Base-by-base conservation (phyloP, 2,113 vertebrate genomes). In the Loxodonta africana region DNA sequence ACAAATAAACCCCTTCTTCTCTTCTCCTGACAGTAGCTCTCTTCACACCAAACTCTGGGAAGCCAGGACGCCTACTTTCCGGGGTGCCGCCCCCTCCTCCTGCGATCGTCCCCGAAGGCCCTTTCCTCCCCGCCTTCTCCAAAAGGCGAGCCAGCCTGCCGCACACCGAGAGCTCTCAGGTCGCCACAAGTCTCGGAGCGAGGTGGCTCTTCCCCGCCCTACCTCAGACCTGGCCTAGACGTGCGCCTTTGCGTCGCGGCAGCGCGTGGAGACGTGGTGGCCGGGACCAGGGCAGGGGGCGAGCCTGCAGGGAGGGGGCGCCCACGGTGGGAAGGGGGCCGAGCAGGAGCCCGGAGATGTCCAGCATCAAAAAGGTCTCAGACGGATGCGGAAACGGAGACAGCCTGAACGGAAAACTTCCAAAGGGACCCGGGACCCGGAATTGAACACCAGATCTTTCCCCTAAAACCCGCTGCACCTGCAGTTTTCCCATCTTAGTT, bases 301-400 rank as follows among this genome's bases (percentile, higher is more conserved):
- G 0, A 10, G 8, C 21, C 2, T 17, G 6, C 9, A 2, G 0
- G 65, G 53, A 48, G 33, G 30, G 37, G 25, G 44, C 18, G 0
- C 51, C 4, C 6, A 11, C 21, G 20, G 23, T 14, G 41, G 76
- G 44, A 63, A 48, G 41, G 37, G 86, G 30, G 26, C 1, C 37
- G 17, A 11, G 37, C 71, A 41, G 6, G 12, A 69, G 28, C 57
- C 5, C 23, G 37, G 23, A 57, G 53, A 21, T 8, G 8, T 5
- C 46, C 69, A 33, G 14, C 30, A 20, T 60, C 5, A 6, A 11
- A 12, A 87, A 20, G 44, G 21, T n/a, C 37, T 30, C 83, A 6
- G 1, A 17, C 0, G 28, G 26, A 81, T 14, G 65, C 62, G 25
- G 25, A 12, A 20, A 20, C 25, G 1, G 46, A n/a, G 83, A 67